These are phyloP conservation scores for Neosalanx taihuensis DNA, from an alignment of 2,797 vertebrate genomes.

Conservation along the genomic window DNA sequence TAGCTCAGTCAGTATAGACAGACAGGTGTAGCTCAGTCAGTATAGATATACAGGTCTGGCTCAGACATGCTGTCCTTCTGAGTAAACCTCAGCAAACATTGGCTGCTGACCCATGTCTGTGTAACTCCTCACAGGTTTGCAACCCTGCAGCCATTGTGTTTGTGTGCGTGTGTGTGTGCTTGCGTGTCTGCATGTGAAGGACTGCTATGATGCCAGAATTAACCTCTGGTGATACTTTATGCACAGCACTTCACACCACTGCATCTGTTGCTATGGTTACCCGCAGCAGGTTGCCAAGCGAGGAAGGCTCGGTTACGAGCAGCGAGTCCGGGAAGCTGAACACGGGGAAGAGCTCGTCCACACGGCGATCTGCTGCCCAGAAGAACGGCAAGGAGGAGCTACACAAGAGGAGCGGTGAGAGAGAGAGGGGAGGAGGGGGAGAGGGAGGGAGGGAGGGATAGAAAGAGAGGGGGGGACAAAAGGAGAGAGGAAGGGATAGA, in stretches of 20 bases:
- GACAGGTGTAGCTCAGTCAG: too few species aligned
- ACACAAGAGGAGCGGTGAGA: constrained; percentile 76
- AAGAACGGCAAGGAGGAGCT: constrained; percentile 87
- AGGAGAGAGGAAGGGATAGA: background rate
- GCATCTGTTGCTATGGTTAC: constrained; percentile 92
- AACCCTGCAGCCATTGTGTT: constrained; percentile 14
- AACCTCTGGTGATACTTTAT: constrained; percentile 30
- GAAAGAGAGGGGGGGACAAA: background rate
- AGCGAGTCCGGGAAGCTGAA: constrained; percentile 91
- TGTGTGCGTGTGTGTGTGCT: background rate
- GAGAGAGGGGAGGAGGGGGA: background rate
- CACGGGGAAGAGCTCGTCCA: constrained; percentile 81
- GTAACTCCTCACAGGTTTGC: constrained; percentile 1
- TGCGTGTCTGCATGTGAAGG: background rate
- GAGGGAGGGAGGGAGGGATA: background rate
- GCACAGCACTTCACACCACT: constrained; percentile 24
- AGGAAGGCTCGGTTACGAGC: constrained; percentile 91
- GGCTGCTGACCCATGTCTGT: background rate
- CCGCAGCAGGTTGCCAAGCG: constrained; percentile 89
- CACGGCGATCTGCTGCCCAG: constrained; percentile 80
- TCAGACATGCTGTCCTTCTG: background rate
- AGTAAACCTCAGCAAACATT: background rate
- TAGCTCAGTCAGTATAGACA: too few species aligned
- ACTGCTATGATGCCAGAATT: background rate
- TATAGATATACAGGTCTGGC: too few species aligned